These are phyloP conservation scores for Grapholita molesta DNA, from an alignment of 1,140 invertebrate species.

Conservation along the genomic window DNA sequence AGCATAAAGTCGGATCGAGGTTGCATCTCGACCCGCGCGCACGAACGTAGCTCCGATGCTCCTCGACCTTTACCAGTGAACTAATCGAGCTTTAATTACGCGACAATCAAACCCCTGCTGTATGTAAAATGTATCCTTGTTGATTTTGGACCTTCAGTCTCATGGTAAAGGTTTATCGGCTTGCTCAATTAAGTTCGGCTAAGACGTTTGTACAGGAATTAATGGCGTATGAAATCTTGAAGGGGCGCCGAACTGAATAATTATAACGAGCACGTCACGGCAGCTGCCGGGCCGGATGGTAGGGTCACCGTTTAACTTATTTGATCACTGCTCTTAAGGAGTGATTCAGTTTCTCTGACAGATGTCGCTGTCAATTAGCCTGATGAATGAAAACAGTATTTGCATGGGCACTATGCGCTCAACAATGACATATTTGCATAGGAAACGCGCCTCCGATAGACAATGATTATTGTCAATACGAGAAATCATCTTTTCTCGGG, in stretches of 20 bases:
- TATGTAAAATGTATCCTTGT: not conserved
- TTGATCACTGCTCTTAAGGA: conserved; percentile 59
- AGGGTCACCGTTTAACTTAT: conserved; percentile 63
- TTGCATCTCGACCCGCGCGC: conserved; percentile 14
- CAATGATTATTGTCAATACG: conserved; percentile 65
- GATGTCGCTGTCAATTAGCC: conserved; percentile 63
- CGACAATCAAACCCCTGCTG: conserved; percentile 21
- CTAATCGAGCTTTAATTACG: conserved; percentile 40
- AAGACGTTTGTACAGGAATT: conserved; percentile 8
- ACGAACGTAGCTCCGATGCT: conserved; percentile 11
- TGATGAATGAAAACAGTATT: conserved; percentile 64
- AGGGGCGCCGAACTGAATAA: conserved; percentile 24
- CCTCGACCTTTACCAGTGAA: conserved; percentile 29
- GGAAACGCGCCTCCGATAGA: conserved; percentile 48
- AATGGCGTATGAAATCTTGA: conserved; percentile 18
- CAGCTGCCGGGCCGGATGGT: conserved; percentile 40
- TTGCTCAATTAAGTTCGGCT: conserved; percentile 8
- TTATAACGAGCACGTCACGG: conserved; percentile 45
- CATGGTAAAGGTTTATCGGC: conserved; percentile 12
- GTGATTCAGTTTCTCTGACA: conserved; percentile 66
- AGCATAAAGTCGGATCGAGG: conserved; percentile 26
- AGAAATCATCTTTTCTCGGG: conserved; percentile 70
- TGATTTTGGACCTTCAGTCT: conserved; percentile 1
- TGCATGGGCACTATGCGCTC: conserved; percentile 38
- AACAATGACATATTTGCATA: conserved; percentile 67